Evolutionary conservation across 2,888 invertebrate genomes (phyloP), one percentile per base, ranked within the genome.

Genomic region (Girardia tigrina): DNA sequence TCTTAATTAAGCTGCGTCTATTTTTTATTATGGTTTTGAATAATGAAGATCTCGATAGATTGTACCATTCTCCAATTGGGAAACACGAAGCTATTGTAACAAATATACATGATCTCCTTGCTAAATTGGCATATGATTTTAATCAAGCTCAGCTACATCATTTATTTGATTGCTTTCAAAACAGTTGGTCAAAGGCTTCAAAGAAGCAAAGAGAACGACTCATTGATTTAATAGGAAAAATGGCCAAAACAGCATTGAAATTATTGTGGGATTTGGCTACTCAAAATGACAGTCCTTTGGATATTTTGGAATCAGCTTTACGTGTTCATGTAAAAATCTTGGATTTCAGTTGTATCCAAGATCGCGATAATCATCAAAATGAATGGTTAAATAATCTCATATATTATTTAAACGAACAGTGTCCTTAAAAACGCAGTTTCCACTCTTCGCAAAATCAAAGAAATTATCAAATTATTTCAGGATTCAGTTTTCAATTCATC

Each of bases 111-210:
- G 95, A 95, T 83, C 86, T 97, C 79, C 85, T 97, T 77, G 94
- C 95, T 12, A 95, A 95, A 85, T 86, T 97, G 74, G 95, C 97
- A 0, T 95, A 94, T 94, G 95, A 95, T 84, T 95, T 97, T 84
- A 91, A 92, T 78, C 92, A 94, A 0, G 94, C 94, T 83, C 95
- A 97, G 84, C 87, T 95, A 73, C 95, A 95, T 83, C 94, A 95
- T 85, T 87, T 97, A 36, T 95, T 97, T 86, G 93, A 92, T 82
- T 94, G 94, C 85, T 95, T 94, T 86, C 92, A 93, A 88, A 83
- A 83, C 75, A 92, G 91, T 86, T 95, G 95, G 95, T 91, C 91
- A 71, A 91, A 91, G 79, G 94, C 94, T 56, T 92, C 90, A 83
- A 93, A 92, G 85, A 90, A 94, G 82, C 94, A 97, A 86, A 88